Evolutionary conservation across 2,797 vertebrate species (phyloP).

Genomic region (Naso thynnoides): DNA sequence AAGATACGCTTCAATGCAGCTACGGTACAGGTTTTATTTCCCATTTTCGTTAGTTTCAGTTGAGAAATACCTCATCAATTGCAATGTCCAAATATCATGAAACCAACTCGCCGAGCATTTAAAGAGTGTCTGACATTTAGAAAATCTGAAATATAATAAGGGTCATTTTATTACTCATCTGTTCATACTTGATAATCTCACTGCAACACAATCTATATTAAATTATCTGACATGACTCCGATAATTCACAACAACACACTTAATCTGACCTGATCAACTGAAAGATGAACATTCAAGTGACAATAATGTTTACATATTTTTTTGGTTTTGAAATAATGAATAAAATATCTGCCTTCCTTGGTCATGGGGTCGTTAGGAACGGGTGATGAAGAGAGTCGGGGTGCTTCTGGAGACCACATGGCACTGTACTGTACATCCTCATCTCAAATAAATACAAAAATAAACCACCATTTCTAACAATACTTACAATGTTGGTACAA

Average conservation of each 20-base stretch:
- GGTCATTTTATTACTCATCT: slow-evolving; percentile 19
- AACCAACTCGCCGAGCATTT: neutral
- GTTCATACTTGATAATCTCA: slow-evolving; percentile 18
- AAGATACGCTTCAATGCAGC: neutral
- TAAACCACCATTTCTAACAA: slow-evolving; percentile 91
- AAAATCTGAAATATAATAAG: slow-evolving; percentile 12
- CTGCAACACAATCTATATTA: slow-evolving; percentile 38
- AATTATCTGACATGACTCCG: slow-evolving; percentile 39
- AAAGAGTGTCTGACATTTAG: neutral
- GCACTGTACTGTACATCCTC: slow-evolving; percentile 87
- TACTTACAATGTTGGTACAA: slow-evolving; percentile 94
- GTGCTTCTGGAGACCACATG: slow-evolving; percentile 81
- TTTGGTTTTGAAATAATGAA: slow-evolving; percentile 31
- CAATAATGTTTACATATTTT: slow-evolving; percentile 29
- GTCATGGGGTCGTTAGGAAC: slow-evolving; percentile 16
- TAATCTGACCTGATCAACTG: slow-evolving; percentile 12
- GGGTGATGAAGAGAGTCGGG: slow-evolving; percentile 27
- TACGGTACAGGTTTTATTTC: neutral
- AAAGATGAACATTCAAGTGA: slow-evolving; percentile 38
- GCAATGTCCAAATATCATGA: neutral
- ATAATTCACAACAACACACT: slow-evolving; percentile 39
- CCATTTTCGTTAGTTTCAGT: neutral
- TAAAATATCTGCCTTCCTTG: slow-evolving; percentile 13
- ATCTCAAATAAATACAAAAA: slow-evolving; percentile 90
- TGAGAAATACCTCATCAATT: neutral